Evolutionary conservation across 2,113 vertebrate genomes (phyloP).

Genomic region (Columba janthina): DNA sequence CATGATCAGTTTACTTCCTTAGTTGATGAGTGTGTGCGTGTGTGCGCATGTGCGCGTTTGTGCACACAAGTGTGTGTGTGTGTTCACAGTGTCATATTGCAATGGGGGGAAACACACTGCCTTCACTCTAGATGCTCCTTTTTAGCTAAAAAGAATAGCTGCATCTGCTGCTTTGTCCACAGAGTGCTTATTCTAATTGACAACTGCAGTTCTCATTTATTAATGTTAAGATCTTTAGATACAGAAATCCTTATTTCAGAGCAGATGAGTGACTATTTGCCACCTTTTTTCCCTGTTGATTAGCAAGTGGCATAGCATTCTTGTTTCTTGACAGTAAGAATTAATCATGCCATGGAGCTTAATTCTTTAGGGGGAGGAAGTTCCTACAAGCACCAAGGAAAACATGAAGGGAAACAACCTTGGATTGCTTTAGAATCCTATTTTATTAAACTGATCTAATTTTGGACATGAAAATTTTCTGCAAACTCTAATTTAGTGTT

Average conservation of each 20-base stretch:
- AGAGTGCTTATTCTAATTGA: slow-evolving; percentile 28
- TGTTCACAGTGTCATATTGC: background rate
- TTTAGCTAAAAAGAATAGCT: slow-evolving; percentile 2
- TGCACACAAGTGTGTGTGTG: background rate
- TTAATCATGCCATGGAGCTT: background rate
- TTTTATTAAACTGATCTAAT: slow-evolving; percentile 52
- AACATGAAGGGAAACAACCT: background rate
- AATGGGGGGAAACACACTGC: background rate
- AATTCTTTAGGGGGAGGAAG: background rate
- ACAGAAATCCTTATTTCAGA: background rate
- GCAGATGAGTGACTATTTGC: slow-evolving; percentile 21
- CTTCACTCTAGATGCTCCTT: background rate
- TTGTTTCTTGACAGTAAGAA: slow-evolving; percentile 45
- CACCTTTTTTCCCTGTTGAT: slow-evolving; percentile 11
- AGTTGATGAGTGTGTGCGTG: background rate
- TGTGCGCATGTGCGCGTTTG: rapidly evolving
- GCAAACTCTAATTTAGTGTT: slow-evolving; percentile 35
- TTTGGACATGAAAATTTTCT: slow-evolving; percentile 44
- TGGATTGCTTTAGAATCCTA: background rate
- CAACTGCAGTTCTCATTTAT: slow-evolving; percentile 23
- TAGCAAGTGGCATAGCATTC: slow-evolving; percentile 22
- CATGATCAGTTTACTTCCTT: slow-evolving; percentile 9
- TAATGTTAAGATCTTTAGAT: slow-evolving; percentile 32
- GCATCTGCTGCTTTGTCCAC: slow-evolving; percentile 54
- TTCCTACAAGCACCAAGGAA: background rate